Base-by-base conservation (phyloP, 2,888 invertebrate genomes). In the Carcina quercana region DNA sequence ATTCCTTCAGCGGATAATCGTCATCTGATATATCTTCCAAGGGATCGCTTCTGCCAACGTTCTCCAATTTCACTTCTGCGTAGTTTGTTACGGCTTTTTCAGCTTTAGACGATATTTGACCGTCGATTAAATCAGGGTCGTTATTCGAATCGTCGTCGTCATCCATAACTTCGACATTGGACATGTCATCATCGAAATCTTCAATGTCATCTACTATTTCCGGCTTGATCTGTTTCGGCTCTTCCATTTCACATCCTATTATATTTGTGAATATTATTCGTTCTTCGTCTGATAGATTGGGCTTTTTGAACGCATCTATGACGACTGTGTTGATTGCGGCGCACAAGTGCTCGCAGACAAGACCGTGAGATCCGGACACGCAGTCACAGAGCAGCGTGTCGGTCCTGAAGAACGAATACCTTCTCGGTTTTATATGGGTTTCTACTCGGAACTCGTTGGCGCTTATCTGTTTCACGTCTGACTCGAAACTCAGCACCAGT, bases 361-460 rank as follows among this genome's bases (percentile, higher is more conserved):
- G 33, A 0, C 59, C 61, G 20, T 33, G 46, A 2, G 20, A 37
- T 0, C 64, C 64, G 2, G 27, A 10, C 0, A 15, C 2, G 28
- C 65, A 65, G 27, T 62, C 53, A 26, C 65, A 65, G 19, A 49
- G 57, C 40, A 48, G 40, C 1, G 51, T 55, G 11, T 59, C 59
- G 1, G 37, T 44, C 30, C 53, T 50, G 28, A 59, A 51, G 2
- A 35, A 39, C 8, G 43, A 35, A 13, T 11, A 28, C 28, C 22
- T 33, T 7, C 25, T 45, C 2, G 34, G 28, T 24, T 26, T 30
- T 13, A 13, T 4, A 3, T 28, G 15, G 5, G 15, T 13, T 21
- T 37, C 29, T 6, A 49, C 10, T 15, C 24, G 34, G 28, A 38
- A 55, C 28, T 50, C 43, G 13, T 45, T 39, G 2, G 35, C 5